Percentiles rank a stretch among this genome's conserved stretches.
Evolutionary conservation across 2,888 invertebrate genomes (phyloP).

Genomic region (Malacosoma neustria): DNA sequence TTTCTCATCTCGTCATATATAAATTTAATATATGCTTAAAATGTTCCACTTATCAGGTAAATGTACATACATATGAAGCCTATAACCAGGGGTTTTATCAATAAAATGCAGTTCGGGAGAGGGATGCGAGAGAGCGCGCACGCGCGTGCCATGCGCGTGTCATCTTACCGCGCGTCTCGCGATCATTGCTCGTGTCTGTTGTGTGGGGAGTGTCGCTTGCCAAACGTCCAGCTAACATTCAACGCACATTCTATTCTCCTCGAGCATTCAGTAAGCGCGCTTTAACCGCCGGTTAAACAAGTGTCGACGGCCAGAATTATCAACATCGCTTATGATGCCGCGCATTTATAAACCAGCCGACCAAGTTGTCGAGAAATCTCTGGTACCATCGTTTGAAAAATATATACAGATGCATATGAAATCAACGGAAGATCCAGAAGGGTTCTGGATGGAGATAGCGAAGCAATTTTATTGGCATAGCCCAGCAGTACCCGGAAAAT

Average conservation of each 20-base stretch:
- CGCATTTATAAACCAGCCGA: constrained; percentile 77
- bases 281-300: constrained; percentile 16
- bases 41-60: no score
- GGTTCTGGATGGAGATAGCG: constrained; percentile 96
- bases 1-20: no score
- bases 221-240: constrained; percentile 3
- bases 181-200: constrained; percentile 19
- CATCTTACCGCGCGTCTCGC: constrained; percentile 22
- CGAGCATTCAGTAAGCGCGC: constrained; percentile 24
- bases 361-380: constrained; percentile 80
- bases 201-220: constrained; percentile 15
- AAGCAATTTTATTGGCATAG: constrained; percentile 95
- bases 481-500: constrained; percentile 81
- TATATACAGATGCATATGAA: constrained; percentile 89
- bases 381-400: constrained; percentile 73
- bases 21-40: no score
- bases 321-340: constrained; percentile 68
- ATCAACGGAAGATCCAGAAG: constrained; percentile 90
- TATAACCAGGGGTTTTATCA: not conserved
- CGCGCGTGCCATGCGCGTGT: constrained; percentile 44
- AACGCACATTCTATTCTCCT: constrained; percentile 2
- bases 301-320: not conserved
- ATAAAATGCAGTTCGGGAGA: not conserved
- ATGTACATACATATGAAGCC: not conserved
- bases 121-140: constrained; percentile 31